Base-by-base conservation (phyloP, 1,140 invertebrate species). In the Penaeus indicus region DNA sequence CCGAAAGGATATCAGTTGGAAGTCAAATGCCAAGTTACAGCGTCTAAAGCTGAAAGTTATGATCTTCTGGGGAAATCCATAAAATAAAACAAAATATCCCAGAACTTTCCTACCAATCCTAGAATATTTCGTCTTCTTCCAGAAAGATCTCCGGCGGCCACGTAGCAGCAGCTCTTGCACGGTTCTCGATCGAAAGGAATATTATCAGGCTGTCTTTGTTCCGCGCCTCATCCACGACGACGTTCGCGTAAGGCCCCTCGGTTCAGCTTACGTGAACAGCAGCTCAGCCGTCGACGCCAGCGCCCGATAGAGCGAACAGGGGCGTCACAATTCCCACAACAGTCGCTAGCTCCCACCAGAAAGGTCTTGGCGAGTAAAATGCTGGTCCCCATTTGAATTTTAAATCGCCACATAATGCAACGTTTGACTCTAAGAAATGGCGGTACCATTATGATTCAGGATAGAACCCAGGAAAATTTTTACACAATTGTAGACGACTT, bases 381-480 rank as follows among this genome's bases (percentile, higher is more conserved):
- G 87, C 81, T 84, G 81, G 38, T 11, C 81, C 87, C 87, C 87
- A 88, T 88, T 88, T 88, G 87, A 88, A 88, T 88, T 84, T 88
- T 84, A 88, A 88, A 88, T 84, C 87, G 87, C n/a, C 67, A 84
- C 87, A 84, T 88, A 88, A 88, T 88, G 87, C 87, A 78, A 78
- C 87, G 87, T 88, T 88, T 88, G 87, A 88, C 87, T 88, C 87
- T 88, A 88, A 88, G 87, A 78, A 84, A 88, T 88, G 87, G 87
- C 47, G 69, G 87, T 78, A 82, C 81, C 81, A 88, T 88, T 88
- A 88, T 88, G 87, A 88, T 88, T 88, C 87, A 84, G 87, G 69
- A 88, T 84, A 84, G 69, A 78, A 88, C 81, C 60, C 86, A 67
- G 72, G 81, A 78, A 79, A 88, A 88, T 79, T 88, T 87, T 88